Evolutionary conservation across 2,797 vertebrate genomes (phyloP).

Genomic region (Cyprinodon diabolis): DNA sequence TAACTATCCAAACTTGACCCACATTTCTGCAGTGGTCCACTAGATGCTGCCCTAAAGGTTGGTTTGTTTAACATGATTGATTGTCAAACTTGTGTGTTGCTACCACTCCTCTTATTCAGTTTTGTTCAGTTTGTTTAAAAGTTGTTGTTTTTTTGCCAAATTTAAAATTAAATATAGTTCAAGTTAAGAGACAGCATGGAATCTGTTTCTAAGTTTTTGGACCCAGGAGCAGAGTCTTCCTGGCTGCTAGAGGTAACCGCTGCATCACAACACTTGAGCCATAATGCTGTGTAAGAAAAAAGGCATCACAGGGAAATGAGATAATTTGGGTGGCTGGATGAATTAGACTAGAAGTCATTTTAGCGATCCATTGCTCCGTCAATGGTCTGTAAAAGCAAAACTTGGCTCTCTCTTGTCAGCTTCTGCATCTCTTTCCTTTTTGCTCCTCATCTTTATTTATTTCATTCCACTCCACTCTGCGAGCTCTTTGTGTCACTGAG

Average conservation of each 20-base stretch:
- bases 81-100: neutral
- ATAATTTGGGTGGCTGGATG: conserved; percentile 52
- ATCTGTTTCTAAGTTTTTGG: conserved; percentile 33
- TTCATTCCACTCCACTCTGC: neutral
- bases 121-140: neutral
- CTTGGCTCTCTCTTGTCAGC: conserved; percentile 15
- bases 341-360: conserved; percentile 49
- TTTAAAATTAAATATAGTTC: neutral
- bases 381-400: conserved; percentile 52
- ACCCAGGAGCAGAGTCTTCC: conserved; percentile 47
- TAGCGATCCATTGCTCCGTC: conserved; percentile 47
- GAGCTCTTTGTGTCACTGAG: neutral
- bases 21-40: conserved; percentile 10
- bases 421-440: neutral
- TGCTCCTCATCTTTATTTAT: conserved; percentile 10
- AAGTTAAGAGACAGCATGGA: neutral
- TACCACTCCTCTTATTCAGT: neutral
- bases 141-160: neutral
- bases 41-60: conserved; percentile 9
- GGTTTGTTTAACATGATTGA: neutral
- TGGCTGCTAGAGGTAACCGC: conserved; percentile 69
- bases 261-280: conserved; percentile 51
- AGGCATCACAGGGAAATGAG: conserved; percentile 46
- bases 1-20: conserved; percentile 23
- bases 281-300: conserved; percentile 10